phyloP scores from a whole-genome alignment of 1,140 invertebrate genomes.

The Cecropterus lyciades region DNA sequence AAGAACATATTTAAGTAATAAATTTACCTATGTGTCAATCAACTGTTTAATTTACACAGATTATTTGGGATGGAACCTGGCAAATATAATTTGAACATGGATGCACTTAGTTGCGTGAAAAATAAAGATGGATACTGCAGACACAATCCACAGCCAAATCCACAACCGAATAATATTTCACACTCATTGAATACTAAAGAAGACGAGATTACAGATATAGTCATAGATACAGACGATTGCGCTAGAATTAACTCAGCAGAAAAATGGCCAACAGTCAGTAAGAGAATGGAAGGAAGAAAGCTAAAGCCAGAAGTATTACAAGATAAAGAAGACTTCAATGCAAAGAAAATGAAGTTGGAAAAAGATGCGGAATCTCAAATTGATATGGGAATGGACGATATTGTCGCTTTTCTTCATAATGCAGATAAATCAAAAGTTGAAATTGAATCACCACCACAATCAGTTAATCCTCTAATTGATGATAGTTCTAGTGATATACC shows the following conservation, averaged over 20 bases:
- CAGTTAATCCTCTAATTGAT: constrained; percentile 37
- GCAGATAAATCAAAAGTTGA: constrained; percentile 43
- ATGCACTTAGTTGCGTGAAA: constrained; percentile 68
- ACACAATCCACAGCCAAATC: constrained; percentile 57
- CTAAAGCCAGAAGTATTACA: constrained; percentile 37
- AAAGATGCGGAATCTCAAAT: constrained; percentile 28
- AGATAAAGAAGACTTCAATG: constrained; percentile 22
- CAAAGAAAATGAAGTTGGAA: constrained; percentile 47
- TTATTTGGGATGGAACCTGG: constrained; percentile 71
- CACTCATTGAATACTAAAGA: constrained; percentile 27
- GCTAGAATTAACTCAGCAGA: constrained; percentile 40
- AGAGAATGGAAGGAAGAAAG: constrained; percentile 45
- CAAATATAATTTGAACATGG: constrained; percentile 69
- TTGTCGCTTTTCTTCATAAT: constrained; percentile 48
- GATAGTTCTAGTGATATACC: constrained; percentile 30
- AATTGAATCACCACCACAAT: constrained; percentile 27
- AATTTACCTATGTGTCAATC: too few relatives aligned
- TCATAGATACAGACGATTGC: constrained; percentile 30
- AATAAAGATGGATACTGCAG: constrained; percentile 67
- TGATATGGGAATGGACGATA: constrained; percentile 43
- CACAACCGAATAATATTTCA: constrained; percentile 40
- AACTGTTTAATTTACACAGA: constrained; percentile 46
- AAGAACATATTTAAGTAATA: too few relatives aligned
- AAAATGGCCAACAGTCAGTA: constrained; percentile 43
- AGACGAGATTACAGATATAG: constrained; percentile 30